Conservation (phyloP, 2,797 vertebrate species). For the Lithobates pipiens region DNA sequence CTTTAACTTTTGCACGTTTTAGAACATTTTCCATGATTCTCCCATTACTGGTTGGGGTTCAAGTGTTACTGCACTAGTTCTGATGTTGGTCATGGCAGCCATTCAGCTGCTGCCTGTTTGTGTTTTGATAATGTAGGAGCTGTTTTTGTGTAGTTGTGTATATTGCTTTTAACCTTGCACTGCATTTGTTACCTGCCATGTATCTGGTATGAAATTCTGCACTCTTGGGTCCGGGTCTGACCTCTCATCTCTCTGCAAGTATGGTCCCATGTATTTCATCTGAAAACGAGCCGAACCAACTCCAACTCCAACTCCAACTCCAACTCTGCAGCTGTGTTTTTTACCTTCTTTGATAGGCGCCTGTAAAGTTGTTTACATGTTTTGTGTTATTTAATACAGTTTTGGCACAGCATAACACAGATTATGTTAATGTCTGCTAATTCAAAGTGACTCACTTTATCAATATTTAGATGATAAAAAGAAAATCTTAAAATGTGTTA, state of each 20-base stretch:
- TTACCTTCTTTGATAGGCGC: background rate
- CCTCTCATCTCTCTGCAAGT: constrained; percentile 68
- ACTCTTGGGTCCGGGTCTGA: constrained; percentile 71
- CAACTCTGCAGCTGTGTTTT: constrained; percentile 57
- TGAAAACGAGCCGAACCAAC: constrained; percentile 69
- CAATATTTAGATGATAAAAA: too few relatives aligned
- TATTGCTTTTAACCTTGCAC: background rate
- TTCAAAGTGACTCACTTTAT: background rate
- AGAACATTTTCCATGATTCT: too few relatives aligned
- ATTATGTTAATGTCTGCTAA: background rate
- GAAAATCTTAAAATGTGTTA: too few relatives aligned
- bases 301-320: constrained; percentile 41
- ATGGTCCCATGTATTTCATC: constrained; percentile 68
- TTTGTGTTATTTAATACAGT: background rate
- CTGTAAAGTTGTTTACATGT: background rate
- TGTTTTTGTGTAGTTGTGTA: too few relatives aligned
- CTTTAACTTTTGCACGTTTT: too few relatives aligned
- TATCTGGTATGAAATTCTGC: constrained; percentile 72
- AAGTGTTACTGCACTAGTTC: too few relatives aligned
- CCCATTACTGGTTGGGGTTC: too few relatives aligned
- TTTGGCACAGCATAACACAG: too few relatives aligned
- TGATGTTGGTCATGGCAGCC: too few relatives aligned
- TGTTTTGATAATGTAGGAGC: too few relatives aligned
- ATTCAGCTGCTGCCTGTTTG: too few relatives aligned
- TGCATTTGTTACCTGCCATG: constrained; percentile 70